Conservation (phyloP, 2,797 vertebrate species). For the Ataeniobius toweri region DNA sequence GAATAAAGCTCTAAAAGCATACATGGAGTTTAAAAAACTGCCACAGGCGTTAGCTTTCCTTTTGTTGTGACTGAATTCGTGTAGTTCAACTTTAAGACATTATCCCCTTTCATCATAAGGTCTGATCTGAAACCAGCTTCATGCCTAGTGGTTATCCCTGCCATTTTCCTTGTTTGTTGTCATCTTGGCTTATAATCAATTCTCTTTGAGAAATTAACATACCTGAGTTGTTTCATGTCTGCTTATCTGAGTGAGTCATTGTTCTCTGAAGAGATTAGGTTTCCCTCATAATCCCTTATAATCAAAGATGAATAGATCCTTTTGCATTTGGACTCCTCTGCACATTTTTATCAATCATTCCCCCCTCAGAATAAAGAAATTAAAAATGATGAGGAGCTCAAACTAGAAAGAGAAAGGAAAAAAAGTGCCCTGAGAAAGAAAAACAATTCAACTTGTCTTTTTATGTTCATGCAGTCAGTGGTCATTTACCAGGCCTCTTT, state of each 20-base stretch:
- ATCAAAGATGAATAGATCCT: constrained; percentile 70
- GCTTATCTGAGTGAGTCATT: constrained; percentile 53
- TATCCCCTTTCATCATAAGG: constrained; percentile 28
- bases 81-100: constrained; percentile 26
- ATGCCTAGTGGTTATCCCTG: constrained; percentile 33
- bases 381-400: constrained; percentile 54
- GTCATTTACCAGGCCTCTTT: constrained; percentile 74
- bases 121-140: constrained; percentile 35
- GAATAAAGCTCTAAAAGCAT: background rate
- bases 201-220: constrained; percentile 52
- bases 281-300: constrained; percentile 71
- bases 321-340: constrained; percentile 53
- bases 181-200: constrained; percentile 46
- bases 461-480: constrained; percentile 66
- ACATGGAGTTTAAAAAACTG: background rate
- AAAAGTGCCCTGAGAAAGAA: constrained; percentile 61
- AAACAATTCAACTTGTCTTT: constrained; percentile 72
- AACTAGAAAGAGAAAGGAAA: constrained; percentile 53
- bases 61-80: constrained; percentile 10
- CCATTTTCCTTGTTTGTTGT: constrained; percentile 50
- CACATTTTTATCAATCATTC: constrained; percentile 50
- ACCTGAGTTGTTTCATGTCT: constrained; percentile 60
- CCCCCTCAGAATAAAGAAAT: constrained; percentile 59
- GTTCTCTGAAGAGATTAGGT: constrained; percentile 65
- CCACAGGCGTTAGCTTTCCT: background rate